Evolutionary conservation across 1,140 invertebrate genomes (phyloP), one percentile per base, ranked within the genome.

Genomic region (Polypedilum vanderplanki): DNA sequence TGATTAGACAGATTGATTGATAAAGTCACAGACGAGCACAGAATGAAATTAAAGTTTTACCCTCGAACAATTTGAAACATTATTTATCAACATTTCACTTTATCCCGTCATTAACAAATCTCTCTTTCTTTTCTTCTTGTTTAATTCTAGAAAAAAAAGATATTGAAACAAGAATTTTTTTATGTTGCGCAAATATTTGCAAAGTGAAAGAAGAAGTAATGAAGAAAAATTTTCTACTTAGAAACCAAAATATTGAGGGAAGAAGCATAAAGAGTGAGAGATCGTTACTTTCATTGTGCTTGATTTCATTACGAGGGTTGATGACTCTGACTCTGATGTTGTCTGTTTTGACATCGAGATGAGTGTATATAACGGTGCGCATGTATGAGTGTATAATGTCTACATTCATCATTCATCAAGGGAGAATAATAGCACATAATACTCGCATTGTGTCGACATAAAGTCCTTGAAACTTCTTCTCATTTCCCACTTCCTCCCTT

Each of bases 341-440:
- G 46, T 57, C 46, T 12, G 46, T 57, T 57, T 57, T 57, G 46
- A 57, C 46, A 57, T 57, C 46, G n/a, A 57, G 46, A 57, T 57
- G 46, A 57, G 46, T 57, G 46, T 57, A 57, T 46, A 46, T 57
- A 12, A n/a, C 46, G 24, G 24, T 57, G n/a, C 46, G 12, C 12
- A 4, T n/a, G 46, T 57, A 57, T n/a, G 15, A 12, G 46, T 57
- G 46, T 57, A 57, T 57, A n/a, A 57, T 57, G 46, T 57, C 24
- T 33, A 57, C 46, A 57, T 57, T 57, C 46, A 57, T 57, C 46
- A 57, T 3, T 57, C 46, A 57, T 57, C 46, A 15, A 57, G 46
- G 46, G 46, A 33, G 24, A 33, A 33, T 33, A 33, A 33, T 33
- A 33, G 5, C 24, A 33, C 5, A 33, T 33, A 33, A 33, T 33